Evolutionary conservation across 1,140 invertebrate genomes (phyloP).

Genomic region (Dendroctonus valens): DNA sequence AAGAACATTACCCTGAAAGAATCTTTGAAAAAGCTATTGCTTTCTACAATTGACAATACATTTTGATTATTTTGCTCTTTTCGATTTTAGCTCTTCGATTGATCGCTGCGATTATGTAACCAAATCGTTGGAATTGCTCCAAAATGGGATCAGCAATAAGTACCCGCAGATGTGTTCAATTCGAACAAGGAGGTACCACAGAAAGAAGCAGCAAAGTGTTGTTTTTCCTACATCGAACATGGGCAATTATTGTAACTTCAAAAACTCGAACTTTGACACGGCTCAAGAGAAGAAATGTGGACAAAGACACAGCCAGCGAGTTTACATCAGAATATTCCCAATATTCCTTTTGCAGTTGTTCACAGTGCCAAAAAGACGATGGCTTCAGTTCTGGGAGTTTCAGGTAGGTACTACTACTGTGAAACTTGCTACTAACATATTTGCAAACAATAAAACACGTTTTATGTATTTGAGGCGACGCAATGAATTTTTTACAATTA

Average conservation of each 20-base stretch:
- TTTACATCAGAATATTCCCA: constrained; percentile 42
- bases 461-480: no score
- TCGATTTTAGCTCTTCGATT: no score
- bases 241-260: constrained; percentile 41
- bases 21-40: no score
- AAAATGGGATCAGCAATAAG: constrained; percentile 37
- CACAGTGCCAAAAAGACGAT: constrained; percentile 43
- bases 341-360: constrained; percentile 46
- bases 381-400: constrained; percentile 40
- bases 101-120: no score
- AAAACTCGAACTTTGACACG: constrained; percentile 34
- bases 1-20: no score
- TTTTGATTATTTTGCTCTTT: no score
- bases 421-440: no score
- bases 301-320: constrained; percentile 36
- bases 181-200: constrained; percentile 10
- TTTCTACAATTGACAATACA: no score
- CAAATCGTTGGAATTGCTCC: no score
- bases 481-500: no score
- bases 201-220: constrained; percentile 37
- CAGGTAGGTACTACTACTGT: constrained; percentile 34
- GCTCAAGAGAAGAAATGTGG: constrained; percentile 8
- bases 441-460: no score
- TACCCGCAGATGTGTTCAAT: constrained; percentile 4
- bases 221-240: constrained; percentile 43